These are phyloP conservation scores for Macropodus opercularis DNA, from an alignment of 2,797 vertebrate species.

Conservation along the genomic window DNA sequence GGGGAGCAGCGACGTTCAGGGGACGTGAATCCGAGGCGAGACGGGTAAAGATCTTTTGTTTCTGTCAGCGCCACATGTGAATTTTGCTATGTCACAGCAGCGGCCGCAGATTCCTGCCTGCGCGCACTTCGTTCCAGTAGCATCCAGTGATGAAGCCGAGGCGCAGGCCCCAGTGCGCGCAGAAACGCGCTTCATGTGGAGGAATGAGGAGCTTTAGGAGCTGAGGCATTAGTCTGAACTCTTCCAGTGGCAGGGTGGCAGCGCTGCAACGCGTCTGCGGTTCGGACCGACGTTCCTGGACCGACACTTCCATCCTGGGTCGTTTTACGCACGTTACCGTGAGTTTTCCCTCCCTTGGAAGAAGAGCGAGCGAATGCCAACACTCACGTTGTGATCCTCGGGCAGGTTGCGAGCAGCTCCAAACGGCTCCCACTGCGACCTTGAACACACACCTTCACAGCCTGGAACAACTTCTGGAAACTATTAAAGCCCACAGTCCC, in stretches of 20 bases:
- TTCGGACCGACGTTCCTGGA: slow-evolving; percentile 20
- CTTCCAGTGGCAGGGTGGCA: neutral
- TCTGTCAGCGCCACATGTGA: slow-evolving; percentile 53
- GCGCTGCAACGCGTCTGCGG: slow-evolving; percentile 21
- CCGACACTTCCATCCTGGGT: neutral
- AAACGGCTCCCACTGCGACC: slow-evolving; percentile 25
- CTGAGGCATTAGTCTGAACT: neutral
- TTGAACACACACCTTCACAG: slow-evolving; percentile 45
- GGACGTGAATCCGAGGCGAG: slow-evolving; percentile 41
- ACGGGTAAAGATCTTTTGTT: slow-evolving; percentile 67
- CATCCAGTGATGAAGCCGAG: slow-evolving; percentile 27
- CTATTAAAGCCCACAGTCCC: slow-evolving; percentile 63
- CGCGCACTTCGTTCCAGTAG: slow-evolving; percentile 9
- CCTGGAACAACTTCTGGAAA: slow-evolving; percentile 75
- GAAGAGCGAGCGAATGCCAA: slow-evolving; percentile 8
- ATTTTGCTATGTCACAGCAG: slow-evolving; percentile 63
- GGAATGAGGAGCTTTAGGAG: neutral
- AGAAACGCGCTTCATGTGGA: neutral
- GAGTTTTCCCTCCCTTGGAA: neutral
- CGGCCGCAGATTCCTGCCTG: slow-evolving; percentile 9
- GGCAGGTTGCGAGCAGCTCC: slow-evolving; percentile 22
- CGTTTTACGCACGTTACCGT: neutral
- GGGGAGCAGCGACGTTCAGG: slow-evolving; percentile 50
- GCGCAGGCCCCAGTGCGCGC: slow-evolving; percentile 39
- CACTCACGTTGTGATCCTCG: slow-evolving; percentile 26